Evolutionary conservation across 2,888 invertebrate genomes (phyloP).

Genomic region (Trisateles emortualis): DNA sequence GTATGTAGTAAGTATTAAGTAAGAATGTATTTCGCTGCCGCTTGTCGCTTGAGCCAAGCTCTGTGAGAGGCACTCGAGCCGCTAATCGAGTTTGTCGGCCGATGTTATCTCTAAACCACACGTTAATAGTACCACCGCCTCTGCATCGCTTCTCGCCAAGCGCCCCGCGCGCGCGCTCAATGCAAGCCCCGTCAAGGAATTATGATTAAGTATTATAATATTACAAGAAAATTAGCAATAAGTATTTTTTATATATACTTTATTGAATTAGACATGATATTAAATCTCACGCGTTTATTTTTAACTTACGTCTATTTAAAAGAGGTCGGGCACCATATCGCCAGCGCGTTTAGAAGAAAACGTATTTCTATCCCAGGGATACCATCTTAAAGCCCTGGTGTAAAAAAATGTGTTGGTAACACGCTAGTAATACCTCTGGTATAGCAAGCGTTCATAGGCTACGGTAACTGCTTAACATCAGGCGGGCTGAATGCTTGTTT

Average conservation of each 20-base stretch:
- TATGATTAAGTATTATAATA: slow-evolving; percentile 6
- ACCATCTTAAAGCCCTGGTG: too few species aligned
- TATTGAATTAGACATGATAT: neutral
- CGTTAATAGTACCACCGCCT: slow-evolving; percentile 82
- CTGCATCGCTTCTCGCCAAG: slow-evolving; percentile 37
- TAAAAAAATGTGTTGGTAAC: too few species aligned
- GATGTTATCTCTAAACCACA: slow-evolving; percentile 82
- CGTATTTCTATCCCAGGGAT: too few species aligned
- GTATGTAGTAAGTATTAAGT: too few species aligned
- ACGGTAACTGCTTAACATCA: too few species aligned
- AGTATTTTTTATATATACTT: neutral
- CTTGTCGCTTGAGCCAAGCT: slow-evolving; percentile 46
- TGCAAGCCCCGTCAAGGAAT: slow-evolving; percentile 8
- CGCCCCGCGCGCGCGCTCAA: slow-evolving; percentile 15
- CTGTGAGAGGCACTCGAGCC: slow-evolving; percentile 71
- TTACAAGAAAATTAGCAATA: slow-evolving; percentile 1
- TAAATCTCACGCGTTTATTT: too few species aligned
- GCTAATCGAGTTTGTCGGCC: slow-evolving; percentile 86
- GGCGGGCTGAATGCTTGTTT: too few species aligned
- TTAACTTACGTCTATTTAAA: too few species aligned
- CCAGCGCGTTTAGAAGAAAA: too few species aligned
- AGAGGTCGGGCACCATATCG: too few species aligned
- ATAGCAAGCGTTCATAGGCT: too few species aligned
- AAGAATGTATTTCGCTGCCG: slow-evolving; percentile 22
- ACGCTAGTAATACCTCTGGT: too few species aligned